Conservation (phyloP, 2,113 vertebrate genomes). For the Labrus mixtus region DNA sequence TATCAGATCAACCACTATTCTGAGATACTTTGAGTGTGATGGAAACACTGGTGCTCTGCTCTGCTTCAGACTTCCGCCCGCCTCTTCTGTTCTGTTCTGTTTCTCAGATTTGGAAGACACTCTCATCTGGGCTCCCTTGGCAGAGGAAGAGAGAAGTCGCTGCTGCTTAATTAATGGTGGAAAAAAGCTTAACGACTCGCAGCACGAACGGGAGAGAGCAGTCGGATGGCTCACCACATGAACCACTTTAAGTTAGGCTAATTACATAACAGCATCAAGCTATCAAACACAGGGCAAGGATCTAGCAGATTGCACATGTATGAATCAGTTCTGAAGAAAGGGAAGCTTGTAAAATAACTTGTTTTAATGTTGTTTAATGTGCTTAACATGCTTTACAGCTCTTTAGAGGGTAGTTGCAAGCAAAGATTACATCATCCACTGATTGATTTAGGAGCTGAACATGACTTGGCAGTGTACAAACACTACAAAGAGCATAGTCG, state of each 20-base stretch:
- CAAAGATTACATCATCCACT: not conserved
- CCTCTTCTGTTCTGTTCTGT: constrained; percentile 2
- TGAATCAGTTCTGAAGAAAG: not conserved
- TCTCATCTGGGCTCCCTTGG: constrained; percentile 56
- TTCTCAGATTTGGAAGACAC: constrained; percentile 33
- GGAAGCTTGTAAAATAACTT: not conserved
- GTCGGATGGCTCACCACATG: constrained; percentile 38
- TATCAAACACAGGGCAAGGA: constrained; percentile 18
- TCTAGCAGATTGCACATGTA: not conserved
- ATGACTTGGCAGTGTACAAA: not conserved
- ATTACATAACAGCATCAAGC: constrained; percentile 65
- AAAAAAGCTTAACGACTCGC: constrained; percentile 54
- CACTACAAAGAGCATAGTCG: not conserved
- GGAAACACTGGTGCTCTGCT: constrained; percentile 48
- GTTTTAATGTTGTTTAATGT: not conserved
- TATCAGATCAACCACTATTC: constrained; percentile 42
- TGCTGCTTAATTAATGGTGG: constrained; percentile 71
- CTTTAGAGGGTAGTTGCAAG: not conserved
- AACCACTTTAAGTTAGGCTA: constrained; percentile 52
- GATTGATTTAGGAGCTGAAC: not conserved
- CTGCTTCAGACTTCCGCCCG: constrained; percentile 15
- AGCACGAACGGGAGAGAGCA: constrained; percentile 31
- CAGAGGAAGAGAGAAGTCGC: constrained; percentile 60
- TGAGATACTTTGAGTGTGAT: constrained; percentile 45
- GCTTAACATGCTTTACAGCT: not conserved